Base-by-base conservation (phyloP, 2,888 invertebrate genomes). In the Diogma glabrata region DNA sequence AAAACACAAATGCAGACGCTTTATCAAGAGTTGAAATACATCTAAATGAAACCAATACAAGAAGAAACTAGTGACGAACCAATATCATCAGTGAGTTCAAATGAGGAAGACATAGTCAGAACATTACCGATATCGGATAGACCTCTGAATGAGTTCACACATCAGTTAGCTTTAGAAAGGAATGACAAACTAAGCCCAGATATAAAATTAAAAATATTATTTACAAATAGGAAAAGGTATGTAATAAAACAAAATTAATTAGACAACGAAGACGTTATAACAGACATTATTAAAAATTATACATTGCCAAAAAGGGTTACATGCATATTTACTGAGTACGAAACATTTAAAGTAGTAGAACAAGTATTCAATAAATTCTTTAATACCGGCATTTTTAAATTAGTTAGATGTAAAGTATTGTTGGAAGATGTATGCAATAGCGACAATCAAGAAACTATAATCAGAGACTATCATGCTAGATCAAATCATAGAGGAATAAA, bases 51-150 rank as follows among this genome's bases (percentile, higher is more conserved):
- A 17, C 47, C n/a, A 22, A n/a, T 20, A 28, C 28, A 28, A 10
- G 10, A 33, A 33, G 16, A 33, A 6, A 33, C n/a, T 12, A 33
- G n/a, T 33, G 33, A 33, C 12, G 33, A 33, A 33, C 12, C 33
- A 10, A 12, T 33, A n/a, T 43, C 50, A 17, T 55, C 52, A 8
- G 50, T 56, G 22, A 54, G 57, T 26, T 57, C 55, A 5, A 49
- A 54, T 4, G 16, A 51, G 1, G 57, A 57, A 53, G 53, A 58
- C 20, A 19, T 52, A 2, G 45, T 54, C 33, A 55, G 58, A 8
- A 54, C 53, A 6, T 57, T 60, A 2, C 53, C 47, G n/a, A 60
- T 58, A 12, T 56, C 58, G 5, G 57, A 57, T 53, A 52, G 56
- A 54, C 57, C 59, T 22, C 17, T 60, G 17, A 58, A 61, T 30